Base-by-base conservation (phyloP, 2,113 vertebrate species). In the Crotalus horridus region DNA sequence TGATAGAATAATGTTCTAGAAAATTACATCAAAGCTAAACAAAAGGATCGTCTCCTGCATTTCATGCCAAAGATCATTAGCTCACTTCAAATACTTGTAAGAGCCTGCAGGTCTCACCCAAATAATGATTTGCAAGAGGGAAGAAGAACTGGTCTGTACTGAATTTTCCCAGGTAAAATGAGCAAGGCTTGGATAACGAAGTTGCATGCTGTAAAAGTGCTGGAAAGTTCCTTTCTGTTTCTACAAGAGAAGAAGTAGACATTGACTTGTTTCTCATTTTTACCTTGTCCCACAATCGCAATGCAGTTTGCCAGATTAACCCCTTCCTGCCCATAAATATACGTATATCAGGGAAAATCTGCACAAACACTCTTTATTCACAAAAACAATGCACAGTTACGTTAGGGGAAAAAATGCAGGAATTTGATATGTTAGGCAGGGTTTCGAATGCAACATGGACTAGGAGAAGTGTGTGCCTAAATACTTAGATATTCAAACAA, bases 61-160 rank as follows among this genome's bases (percentile, higher is more conserved):
- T 29, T 12, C 92, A 89, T 93, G 56, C 46, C 92, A 93, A n/a
- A 51, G 46, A 53, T 20, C 53, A 20, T 87, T 61, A 48, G 13
- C 24, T 48, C 56, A 51, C 26, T 87, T 58, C 23, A 64, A n/a
- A 64, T 86, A 51, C 56, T 43, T 54, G 74, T 53, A 43, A 59
- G 56, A 61, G n/a, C 81, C 86, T 93, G 88, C n/a, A 53, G 74
- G 12, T 90, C 74, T 90, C 74, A 64, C n/a, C 56, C 74, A 85
- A 61, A 59, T 54, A 48, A 86, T 90, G 29, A 90, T 61, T 86
- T 53, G 46, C 29, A 54, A 58, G 69, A 39, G 33, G 61, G 33
- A 6, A 33, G 54, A 39, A 53, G 20, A 56, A 86, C 5, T 3
- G 26, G 13, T 53, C n/a, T 61, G 9, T 58, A 43, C 51, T 58